Base-by-base conservation (phyloP, 2,888 invertebrate species). In the Nematopogon swammerdamellus region DNA sequence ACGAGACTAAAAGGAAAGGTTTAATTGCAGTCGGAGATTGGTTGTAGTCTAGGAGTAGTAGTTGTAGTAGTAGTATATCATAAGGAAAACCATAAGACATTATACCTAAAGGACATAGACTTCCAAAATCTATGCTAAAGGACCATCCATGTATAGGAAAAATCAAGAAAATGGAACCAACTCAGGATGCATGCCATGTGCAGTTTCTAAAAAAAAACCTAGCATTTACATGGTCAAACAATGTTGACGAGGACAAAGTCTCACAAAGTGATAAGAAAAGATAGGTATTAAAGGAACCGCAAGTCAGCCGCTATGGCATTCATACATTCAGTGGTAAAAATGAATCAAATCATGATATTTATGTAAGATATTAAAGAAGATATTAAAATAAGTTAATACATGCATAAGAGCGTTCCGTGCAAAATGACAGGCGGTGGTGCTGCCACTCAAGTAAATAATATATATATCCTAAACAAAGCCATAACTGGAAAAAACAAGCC, bases 291-390 rank as follows among this genome's bases (percentile, higher is more conserved):
- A 18, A 43, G 44, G 44, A 43, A 43, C 44, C 44, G 44, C 44
- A 43, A 43, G 44, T 43, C 44, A 43, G 44, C 44, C 44, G 44
- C 44, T 43, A 43, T 43, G 44, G 44, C 44, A 43, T 43, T 43
- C 44, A 43, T 11, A 43, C 44, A 43, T 43, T 43, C 44, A 43
- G 44, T 43, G 44, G 18, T 6, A 43, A 43, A 11, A 43, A 43
- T 43, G 5, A 5, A 6, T 43, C 44, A 43, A 18, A 43, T 43
- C 10, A 43, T 43, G 10, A 43, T 6, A 43, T 6, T 43, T 4
- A 43, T 43, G 10, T 43, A 18, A 43, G 44, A 43, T 43, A 43
- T 43, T 43, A 43, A 43, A 43, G 10, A 18, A 43, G 44, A 43
- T 43, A 43, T 43, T 43, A 43, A 43, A 43, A 43, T 43, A 43